Evolutionary conservation across 2,888 invertebrate genomes (phyloP), one percentile per base, ranked within the genome.

Genomic region (Baronia brevicornis): DNA sequence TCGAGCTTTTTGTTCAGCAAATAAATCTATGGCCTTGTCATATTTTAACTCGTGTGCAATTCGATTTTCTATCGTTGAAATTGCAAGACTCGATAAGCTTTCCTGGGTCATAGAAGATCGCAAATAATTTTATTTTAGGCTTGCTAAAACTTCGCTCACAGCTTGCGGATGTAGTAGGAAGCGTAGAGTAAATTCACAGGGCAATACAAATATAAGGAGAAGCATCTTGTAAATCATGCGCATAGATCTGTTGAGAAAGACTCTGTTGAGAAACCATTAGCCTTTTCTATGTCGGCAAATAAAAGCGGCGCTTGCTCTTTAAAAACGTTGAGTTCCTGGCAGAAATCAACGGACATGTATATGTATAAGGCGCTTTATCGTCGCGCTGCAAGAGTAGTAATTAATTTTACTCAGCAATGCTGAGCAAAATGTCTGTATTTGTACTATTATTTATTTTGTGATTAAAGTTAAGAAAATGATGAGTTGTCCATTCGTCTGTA

Each of bases 121-220:
- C 28, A 18, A 37, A 44, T 37, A 41, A 34, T 42, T 37, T 37
- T 7, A 40, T 31, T 43, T 43, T 39, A 33, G 44, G 34, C 38
- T 46, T 48, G 32, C 40, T 48, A 39, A 51, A 52, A 43, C 43
- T 49, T 48, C 41, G 41, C 41, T 49, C 46, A 30, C 44, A 46
- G 35, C 44, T 46, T 41, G 45, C 48, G 34, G 34, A 38, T 34
- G 41, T 41, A 46, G 43, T 43, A 34, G 38, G 43, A 43, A 43
- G 38, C 29, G 29, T 48, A 23, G 35, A 41, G 39, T 40, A 47
- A 48, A 40, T 46, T 42, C 39, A 33, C 36, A 45, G 36, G 5
- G 41, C 36, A 36, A 33, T 33, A 39, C 29, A 33, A 36, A 39
- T 36, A 14, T 34, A 34, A 17, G 30, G 34, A 34, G 37, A 43